These are phyloP conservation scores for Anagyrus pseudococci DNA, from an alignment of 2,888 invertebrate species.

Conservation along the genomic window DNA sequence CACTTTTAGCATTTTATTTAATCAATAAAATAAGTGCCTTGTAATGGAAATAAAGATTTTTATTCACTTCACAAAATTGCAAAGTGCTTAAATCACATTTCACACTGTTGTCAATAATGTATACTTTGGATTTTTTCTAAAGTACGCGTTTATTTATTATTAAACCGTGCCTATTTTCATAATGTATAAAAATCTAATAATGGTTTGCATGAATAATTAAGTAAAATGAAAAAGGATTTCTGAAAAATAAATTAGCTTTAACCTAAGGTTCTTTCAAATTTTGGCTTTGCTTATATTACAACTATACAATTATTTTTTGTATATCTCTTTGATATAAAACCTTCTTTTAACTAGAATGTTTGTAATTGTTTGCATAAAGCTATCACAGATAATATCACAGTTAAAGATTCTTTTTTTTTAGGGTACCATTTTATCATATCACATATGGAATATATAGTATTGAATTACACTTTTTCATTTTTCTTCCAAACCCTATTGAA, in stretches of 20 bases:
- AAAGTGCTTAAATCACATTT: constrained; percentile 58
- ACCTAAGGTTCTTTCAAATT: constrained; percentile 1
- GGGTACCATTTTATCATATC: constrained; percentile 5
- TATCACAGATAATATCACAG: constrained; percentile 10
- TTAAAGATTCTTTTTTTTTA: not conserved
- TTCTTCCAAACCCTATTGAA: constrained; percentile 15
- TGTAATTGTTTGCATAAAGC: constrained; percentile 11
- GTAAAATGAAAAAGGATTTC: constrained; percentile 35
- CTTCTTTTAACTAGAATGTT: constrained; percentile 4
- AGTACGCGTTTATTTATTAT: constrained; percentile 15
- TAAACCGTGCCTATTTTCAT: constrained; percentile 16
- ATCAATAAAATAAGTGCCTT: constrained; percentile 60
- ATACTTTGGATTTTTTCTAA: constrained; percentile 21
- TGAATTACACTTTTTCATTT: constrained; percentile 36
- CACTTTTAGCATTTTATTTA: constrained; percentile 54
- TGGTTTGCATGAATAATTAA: constrained; percentile 18
- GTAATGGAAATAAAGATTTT: constrained; percentile 57
- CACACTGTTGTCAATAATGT: constrained; percentile 34
- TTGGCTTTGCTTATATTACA: not conserved
- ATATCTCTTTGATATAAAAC: too few species aligned
- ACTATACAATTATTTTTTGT: not conserved
- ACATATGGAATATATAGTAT: not conserved
- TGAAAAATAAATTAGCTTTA: constrained; percentile 1
- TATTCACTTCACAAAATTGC: constrained; percentile 60
- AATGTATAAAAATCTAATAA: constrained; percentile 14